Evolutionary conservation across 2,888 invertebrate genomes (phyloP).

Genomic region (Tetramorium bicarinatum): DNA sequence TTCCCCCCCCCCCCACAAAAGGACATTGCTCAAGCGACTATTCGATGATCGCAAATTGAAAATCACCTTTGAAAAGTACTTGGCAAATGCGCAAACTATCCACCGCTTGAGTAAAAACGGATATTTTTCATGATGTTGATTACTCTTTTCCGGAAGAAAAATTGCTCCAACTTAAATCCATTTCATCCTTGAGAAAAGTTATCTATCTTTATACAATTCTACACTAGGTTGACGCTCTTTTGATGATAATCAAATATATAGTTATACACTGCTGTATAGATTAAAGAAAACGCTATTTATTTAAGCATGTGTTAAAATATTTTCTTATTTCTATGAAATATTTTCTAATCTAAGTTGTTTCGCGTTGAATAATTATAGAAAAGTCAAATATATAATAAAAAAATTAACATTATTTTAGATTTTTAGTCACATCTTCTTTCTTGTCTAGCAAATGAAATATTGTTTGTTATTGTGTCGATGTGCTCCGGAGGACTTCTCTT

Average conservation of each 20-base stretch:
- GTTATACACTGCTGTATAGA: neutral
- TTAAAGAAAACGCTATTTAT: neutral
- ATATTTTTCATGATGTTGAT: conserved; percentile 32
- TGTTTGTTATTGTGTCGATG: conserved; percentile 16
- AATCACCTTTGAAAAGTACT: conserved; percentile 21
- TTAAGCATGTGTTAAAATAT: neutral
- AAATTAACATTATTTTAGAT: neutral
- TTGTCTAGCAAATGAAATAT: neutral
- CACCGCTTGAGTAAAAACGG: neutral
- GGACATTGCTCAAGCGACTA: conserved; percentile 24
- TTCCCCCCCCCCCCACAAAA: neutral
- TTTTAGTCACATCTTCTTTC: neutral
- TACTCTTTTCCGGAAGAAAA: conserved; percentile 21
- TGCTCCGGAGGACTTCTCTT: neutral
- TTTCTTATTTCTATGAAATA: neutral
- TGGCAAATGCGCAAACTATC: conserved; percentile 11
- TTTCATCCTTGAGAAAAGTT: conserved; percentile 25
- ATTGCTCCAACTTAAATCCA: conserved; percentile 20
- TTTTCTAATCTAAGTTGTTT: neutral
- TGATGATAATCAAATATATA: neutral
- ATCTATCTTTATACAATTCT: neutral
- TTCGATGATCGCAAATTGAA: conserved; percentile 22
- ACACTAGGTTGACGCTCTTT: neutral
- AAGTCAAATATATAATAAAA: conserved; percentile 4
- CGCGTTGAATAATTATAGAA: neutral